phyloP scores from a whole-genome alignment of 2,113 vertebrate species.

The Camelus bactrianus region DNA sequence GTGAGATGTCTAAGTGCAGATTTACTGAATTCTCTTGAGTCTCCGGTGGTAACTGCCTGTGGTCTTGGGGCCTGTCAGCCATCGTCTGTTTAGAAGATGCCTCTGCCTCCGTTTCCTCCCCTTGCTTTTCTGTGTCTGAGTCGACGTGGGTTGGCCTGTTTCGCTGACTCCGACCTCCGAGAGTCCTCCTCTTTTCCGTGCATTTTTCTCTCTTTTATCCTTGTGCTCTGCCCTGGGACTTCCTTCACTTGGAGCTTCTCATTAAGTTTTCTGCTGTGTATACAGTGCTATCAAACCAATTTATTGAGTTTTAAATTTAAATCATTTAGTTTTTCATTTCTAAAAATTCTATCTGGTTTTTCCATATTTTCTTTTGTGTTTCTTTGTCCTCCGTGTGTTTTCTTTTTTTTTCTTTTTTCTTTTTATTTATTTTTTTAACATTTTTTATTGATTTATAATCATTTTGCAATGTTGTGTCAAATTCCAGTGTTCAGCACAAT shows the following conservation, averaged over 20 bases:
- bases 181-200: background rate
- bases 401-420: too few relatives aligned
- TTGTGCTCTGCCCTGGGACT: background rate
- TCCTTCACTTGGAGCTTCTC: background rate
- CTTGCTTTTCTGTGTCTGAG: background rate
- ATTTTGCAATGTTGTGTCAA: too few relatives aligned
- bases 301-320: background rate
- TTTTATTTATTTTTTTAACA: too few relatives aligned
- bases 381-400: background rate
- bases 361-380: background rate
- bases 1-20: accelerated
- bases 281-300: background rate
- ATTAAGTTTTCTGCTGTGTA: background rate
- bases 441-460: too few relatives aligned
- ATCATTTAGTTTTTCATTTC: background rate
- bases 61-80: background rate
- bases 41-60: background rate
- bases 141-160: background rate
- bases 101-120: background rate
- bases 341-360: background rate
- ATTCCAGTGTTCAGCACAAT: too few relatives aligned
- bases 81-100: too few relatives aligned
- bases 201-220: background rate
- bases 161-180: background rate
- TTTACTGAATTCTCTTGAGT: too few relatives aligned